Evolutionary conservation across 2,797 vertebrate genomes (phyloP), one percentile per base, ranked within the genome.

Genomic region (Lagorchestes hirsutus): DNA sequence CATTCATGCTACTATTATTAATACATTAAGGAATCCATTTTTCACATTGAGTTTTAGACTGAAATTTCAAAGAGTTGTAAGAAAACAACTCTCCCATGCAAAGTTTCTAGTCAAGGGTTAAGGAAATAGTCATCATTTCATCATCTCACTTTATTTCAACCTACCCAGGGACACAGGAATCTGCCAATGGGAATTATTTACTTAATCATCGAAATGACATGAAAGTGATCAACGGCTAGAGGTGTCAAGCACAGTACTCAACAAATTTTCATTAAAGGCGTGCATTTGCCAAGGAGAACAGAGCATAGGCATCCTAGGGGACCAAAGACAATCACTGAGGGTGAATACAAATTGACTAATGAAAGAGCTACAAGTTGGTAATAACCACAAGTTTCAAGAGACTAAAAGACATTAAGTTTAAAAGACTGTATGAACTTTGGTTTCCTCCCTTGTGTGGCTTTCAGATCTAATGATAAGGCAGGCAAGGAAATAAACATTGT

Each of bases 21-120:
- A 90, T 34, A 87, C 16, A 31, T 4, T 22, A 34, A 91, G 55
- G 94, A 94, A 91, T 95, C 31, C 67, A 92, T 96, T 93, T 93
- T 34, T 2, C 28, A 55, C 4, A 52, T 9, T 0, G 1, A 50
- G 4, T 95, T 96, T 97, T 96, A 97, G 96, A 87, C 92, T 96
- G 96, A 94, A 95, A 52, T 50, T 95, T 92, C 50, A 67, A 91
- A 97, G 34, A 95, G 40, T 90, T 62, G 34, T 92, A 92, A 96
- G 95, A 96, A 97, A 98, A 97, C 90, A 98, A 96, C 92, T 92
- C 90, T 18, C 90, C 96, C 91, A n/a, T 90, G 97, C 98, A 93
- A 56, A 90, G 16, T 94, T 62, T 98, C 46, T 90, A 96, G 56
- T 10, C 46, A 94, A 96, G 90, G 96, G 74, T 96, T 97, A 97